phyloP scores from a whole-genome alignment of 2,797 vertebrate genomes.

The Nasua narica region DNA sequence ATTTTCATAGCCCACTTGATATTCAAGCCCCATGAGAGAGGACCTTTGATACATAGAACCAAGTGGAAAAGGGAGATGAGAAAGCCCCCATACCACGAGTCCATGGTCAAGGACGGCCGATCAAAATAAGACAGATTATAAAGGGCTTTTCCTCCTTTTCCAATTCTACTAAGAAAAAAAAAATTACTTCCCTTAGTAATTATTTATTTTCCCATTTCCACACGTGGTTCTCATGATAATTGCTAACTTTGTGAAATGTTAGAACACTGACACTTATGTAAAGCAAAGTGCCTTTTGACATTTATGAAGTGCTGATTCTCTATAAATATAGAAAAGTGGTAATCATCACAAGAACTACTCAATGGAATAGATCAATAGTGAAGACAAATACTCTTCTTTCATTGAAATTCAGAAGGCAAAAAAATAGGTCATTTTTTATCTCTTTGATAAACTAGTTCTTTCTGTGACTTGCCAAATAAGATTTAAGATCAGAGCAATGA shows the following conservation, averaged over 20 bases:
- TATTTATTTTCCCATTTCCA: constrained; percentile 55
- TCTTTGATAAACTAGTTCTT: constrained; percentile 67
- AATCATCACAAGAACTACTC: constrained; percentile 62
- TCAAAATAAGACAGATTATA: background rate
- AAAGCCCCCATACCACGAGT: background rate
- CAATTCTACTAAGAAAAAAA: background rate
- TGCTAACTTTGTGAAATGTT: constrained; percentile 55
- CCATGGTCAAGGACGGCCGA: background rate
- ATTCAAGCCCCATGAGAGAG: background rate
- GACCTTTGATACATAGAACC: background rate
- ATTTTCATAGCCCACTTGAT: background rate
- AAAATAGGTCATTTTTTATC: constrained; percentile 36
- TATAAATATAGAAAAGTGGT: constrained; percentile 69
- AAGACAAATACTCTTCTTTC: constrained; percentile 60
- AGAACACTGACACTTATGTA: constrained; percentile 52
- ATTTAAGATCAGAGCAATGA: constrained; percentile 61
- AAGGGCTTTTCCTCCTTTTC: background rate
- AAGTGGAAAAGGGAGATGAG: background rate
- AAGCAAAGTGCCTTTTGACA: constrained; percentile 73
- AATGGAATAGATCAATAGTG: constrained; percentile 59
- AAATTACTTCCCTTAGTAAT: constrained; percentile 24
- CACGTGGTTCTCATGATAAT: constrained; percentile 52
- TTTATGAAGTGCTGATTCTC: constrained; percentile 72
- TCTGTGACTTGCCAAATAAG: constrained; percentile 62
- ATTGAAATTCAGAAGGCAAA: constrained; percentile 67